Percentiles rank a stretch among this genome's conserved stretches.
phyloP scores from a whole-genome alignment of 2,113 vertebrate genomes.

The Dasypus novemcinctus region DNA sequence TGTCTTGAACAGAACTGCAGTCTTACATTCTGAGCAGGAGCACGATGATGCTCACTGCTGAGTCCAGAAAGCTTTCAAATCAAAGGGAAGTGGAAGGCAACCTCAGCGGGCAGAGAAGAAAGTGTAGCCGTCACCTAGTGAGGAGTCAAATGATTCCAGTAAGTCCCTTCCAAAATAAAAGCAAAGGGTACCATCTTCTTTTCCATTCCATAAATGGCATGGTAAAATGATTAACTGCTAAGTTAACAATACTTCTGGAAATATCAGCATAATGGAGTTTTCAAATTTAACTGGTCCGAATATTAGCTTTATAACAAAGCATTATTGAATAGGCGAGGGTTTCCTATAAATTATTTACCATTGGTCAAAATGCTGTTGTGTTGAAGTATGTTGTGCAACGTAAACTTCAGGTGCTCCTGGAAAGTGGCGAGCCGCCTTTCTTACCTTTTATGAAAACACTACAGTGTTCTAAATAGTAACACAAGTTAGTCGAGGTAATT shows the following conservation, averaged over 20 bases:
- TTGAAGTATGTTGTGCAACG: neutral
- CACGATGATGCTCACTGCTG: neutral
- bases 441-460: slow-evolving; percentile 56
- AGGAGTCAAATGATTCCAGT: no score
- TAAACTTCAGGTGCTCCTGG: neutral
- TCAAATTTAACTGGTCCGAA: slow-evolving; percentile 29
- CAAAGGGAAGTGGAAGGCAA: neutral
- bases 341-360: slow-evolving; percentile 4
- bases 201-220: slow-evolving; percentile 56
- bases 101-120: neutral
- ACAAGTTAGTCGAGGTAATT: slow-evolving; percentile 12
- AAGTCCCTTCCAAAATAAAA: slow-evolving; percentile 38
- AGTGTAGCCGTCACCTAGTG: neutral
- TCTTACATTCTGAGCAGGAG: no score
- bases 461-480: slow-evolving; percentile 4
- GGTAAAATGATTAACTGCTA: slow-evolving; percentile 13
- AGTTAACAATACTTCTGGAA: slow-evolving; percentile 52
- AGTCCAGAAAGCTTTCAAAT: no score
- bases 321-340: neutral
- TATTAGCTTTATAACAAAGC: slow-evolving; percentile 36
- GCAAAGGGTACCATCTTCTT: slow-evolving; percentile 31
- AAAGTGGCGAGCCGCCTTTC: neutral
- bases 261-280: neutral
- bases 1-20: neutral
- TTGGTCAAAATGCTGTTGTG: neutral